Evolutionary conservation across 2,113 vertebrate species (phyloP), one percentile per base, ranked within the genome.

Genomic region (Cephalophus harveyi): DNA sequence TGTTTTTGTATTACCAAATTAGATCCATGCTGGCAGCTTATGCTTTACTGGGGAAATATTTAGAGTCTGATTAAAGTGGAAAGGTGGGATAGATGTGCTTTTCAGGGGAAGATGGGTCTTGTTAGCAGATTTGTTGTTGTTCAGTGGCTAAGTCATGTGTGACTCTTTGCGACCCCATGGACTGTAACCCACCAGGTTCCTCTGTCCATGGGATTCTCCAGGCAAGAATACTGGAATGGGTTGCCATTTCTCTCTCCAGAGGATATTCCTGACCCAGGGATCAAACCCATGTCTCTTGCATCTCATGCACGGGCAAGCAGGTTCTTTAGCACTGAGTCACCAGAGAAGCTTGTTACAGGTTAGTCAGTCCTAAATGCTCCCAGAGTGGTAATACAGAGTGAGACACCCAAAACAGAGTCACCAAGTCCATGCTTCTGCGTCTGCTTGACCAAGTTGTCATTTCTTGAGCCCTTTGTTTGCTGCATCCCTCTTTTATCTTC

Each of bases 1-100:
- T 60, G 15, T 54, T 96, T 93, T 83, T 67, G 60, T 94, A 33
- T 89, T n/a, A 95, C n/a, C 28, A 64, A 52, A 92, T 74, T 84
- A 64, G 64, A 91, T n/a, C 28, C 25, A 27, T 50, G 23, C 50
- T 93, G 23, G 57, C 54, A 93, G 13, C 7, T 78, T 84, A 60
- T n/a, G 7, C 55, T 89, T 95, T 59, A 89, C 16, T 27, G 6
- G 5, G 30, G n/a, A 91, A 92, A 81, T 78, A 95, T 76, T 95
- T 62, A 83, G n/a, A 43, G 28, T 5, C 27, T 28, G 48, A 48
- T 59, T 33, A 86, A 48, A 92, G 14, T 87, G 85, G 64, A 15
- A 67, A 92, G 52, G 9, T 28, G 23, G 7, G 46, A 15, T 15
- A 64, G 27, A 21, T 57, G 60, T 78, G 17, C 19, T 96, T 92